Evolutionary conservation across 2,888 invertebrate species (phyloP).

Genomic region (Ametastegia equiseti): DNA sequence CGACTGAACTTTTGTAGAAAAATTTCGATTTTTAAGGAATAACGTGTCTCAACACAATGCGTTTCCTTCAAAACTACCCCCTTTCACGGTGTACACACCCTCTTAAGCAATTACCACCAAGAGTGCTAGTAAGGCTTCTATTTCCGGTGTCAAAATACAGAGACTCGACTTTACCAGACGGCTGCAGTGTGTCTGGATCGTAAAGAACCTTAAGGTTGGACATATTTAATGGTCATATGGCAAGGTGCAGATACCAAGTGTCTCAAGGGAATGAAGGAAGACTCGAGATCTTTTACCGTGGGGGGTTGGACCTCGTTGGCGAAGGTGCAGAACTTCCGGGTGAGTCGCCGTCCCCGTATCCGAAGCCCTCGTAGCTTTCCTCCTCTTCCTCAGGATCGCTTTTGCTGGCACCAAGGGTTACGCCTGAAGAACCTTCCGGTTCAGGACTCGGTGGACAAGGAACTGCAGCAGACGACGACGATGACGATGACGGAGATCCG

Average conservation of each 20-base stretch:
- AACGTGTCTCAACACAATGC: no score
- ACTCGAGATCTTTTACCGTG: slow-evolving; percentile 56
- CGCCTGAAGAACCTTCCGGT: slow-evolving; percentile 47
- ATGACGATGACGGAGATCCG: slow-evolving; percentile 54
- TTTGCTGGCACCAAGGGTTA: slow-evolving; percentile 44
- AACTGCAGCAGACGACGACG: slow-evolving; percentile 47
- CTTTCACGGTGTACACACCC: no score
- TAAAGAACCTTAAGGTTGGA: not conserved
- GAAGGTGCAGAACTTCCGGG: slow-evolving; percentile 71
- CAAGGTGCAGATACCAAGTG: slow-evolving; percentile 16
- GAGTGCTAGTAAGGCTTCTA: not conserved
- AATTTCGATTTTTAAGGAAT: no score
- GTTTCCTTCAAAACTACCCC: no score
- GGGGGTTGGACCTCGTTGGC: slow-evolving; percentile 59
- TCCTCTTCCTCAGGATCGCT: slow-evolving; percentile 65
- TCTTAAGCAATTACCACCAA: no score
- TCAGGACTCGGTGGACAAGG: slow-evolving; percentile 62
- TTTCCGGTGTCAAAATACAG: slow-evolving; percentile 18
- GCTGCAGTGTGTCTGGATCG: not conserved
- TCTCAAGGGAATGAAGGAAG: slow-evolving; percentile 11
- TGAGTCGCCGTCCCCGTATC: slow-evolving; percentile 65
- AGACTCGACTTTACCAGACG: not conserved
- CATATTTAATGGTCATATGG: not conserved
- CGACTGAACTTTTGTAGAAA: no score
- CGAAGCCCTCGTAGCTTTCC: slow-evolving; percentile 72